Conservation (phyloP, 2,113 vertebrate species). For the Carlito syrichta region DNA sequence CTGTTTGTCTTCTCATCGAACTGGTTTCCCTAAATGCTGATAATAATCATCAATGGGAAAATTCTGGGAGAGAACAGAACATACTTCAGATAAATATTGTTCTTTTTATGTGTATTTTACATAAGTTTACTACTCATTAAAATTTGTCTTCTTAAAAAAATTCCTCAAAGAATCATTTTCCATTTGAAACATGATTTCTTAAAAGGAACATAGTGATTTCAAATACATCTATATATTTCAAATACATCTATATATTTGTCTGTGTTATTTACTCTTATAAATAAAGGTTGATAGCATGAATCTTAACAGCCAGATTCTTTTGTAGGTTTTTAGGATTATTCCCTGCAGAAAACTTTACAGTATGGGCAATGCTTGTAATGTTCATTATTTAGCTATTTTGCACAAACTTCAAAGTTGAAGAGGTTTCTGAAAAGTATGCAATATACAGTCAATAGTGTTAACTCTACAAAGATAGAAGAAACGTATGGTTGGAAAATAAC, state of each 20-base stretch:
- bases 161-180: background rate
- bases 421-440: conserved; percentile 3
- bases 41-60: background rate
- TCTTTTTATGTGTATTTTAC: background rate
- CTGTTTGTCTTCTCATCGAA: background rate
- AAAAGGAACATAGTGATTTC: background rate
- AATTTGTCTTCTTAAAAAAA: background rate
- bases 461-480: background rate
- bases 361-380: background rate
- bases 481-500: background rate
- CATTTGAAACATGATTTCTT: background rate
- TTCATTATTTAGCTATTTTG: conserved; percentile 34
- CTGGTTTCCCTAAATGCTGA: background rate
- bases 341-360: background rate
- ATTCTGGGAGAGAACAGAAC: background rate
- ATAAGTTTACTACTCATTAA: background rate
- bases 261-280: background rate
- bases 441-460: background rate
- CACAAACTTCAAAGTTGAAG: background rate
- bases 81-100: background rate
- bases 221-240: background rate
- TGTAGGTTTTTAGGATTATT: background rate
- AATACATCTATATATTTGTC: background rate
- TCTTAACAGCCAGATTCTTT: background rate
- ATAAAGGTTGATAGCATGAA: background rate